These are phyloP conservation scores for Sinhomidia bicolor DNA, from an alignment of 2,888 invertebrate species.

Conservation along the genomic window DNA sequence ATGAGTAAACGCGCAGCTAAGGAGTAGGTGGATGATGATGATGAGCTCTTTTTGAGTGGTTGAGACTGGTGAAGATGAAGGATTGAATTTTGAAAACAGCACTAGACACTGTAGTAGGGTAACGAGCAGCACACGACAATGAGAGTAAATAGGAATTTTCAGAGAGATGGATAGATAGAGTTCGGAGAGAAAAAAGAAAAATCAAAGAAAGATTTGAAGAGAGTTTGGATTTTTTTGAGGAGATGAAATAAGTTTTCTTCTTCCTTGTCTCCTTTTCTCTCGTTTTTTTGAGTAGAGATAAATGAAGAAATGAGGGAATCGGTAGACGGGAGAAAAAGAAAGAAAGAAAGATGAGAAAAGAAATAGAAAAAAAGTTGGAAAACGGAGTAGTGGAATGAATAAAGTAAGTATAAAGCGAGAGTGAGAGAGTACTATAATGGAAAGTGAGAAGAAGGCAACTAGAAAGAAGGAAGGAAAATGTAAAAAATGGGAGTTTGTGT, in stretches of 20 bases:
- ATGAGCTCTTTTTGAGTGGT: slow-evolving; percentile 1
- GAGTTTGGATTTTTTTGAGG: not conserved
- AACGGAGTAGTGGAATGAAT: no score
- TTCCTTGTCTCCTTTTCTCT: no score
- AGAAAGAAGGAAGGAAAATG: not conserved
- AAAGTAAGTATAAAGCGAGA: not conserved
- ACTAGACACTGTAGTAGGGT: not conserved
- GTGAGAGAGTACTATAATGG: not conserved
- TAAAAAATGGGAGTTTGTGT: not conserved
- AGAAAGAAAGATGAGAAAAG: not conserved
- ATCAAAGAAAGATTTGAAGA: not conserved
- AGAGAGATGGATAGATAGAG: not conserved
- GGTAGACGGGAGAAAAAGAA: not conserved
- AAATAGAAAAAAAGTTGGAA: slow-evolving; percentile 20
- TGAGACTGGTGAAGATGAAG: slow-evolving; percentile 3
- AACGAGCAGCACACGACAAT: not conserved
- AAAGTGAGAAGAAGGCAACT: not conserved
- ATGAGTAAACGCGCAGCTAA: not conserved
- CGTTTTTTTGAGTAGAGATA: no score
- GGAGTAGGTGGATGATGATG: not conserved
- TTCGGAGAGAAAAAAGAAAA: not conserved
- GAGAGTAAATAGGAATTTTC: not conserved
- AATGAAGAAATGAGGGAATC: slow-evolving; percentile 2
- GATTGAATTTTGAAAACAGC: slow-evolving; percentile 4
- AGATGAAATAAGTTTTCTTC: slow-evolving; percentile 8